These are phyloP conservation scores for Actenoides hombroni DNA, from an alignment of 2,113 vertebrate species.

Conservation along the genomic window DNA sequence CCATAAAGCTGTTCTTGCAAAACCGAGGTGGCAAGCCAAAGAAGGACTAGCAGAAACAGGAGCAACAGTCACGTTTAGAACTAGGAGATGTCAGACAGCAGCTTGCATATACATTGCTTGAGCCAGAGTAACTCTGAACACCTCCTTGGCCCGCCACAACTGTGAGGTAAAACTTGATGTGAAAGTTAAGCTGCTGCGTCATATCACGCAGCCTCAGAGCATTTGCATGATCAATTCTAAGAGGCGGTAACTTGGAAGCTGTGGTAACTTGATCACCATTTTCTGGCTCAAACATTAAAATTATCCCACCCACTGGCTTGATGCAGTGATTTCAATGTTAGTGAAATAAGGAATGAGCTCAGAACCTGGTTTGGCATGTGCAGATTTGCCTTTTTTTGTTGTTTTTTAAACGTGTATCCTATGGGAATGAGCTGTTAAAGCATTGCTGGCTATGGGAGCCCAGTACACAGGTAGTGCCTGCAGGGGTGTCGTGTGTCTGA, in stretches of 20 bases:
- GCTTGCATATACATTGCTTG: not conserved
- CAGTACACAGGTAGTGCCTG: not conserved
- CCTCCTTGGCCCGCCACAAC: not conserved
- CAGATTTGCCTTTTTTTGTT: not conserved
- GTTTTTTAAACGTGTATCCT: not conserved
- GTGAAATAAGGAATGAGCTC: not conserved
- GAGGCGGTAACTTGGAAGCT: not conserved
- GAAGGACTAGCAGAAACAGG: not conserved
- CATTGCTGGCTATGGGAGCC: fast-evolving
- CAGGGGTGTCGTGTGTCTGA: not conserved
- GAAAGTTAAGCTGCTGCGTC: not conserved
- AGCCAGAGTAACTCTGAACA: not conserved
- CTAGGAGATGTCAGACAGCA: not conserved
- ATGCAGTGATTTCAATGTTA: not conserved
- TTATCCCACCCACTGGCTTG: not conserved
- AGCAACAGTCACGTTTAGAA: not conserved
- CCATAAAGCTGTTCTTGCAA: not conserved
- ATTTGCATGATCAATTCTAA: not conserved
- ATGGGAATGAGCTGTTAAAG: not conserved
- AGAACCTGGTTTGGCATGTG: not conserved
- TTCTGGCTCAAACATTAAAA: conserved; percentile 15
- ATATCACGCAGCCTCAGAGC: fast-evolving
- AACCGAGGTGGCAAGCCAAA: not conserved
- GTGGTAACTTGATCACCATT: not conserved
- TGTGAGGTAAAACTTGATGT: not conserved